phyloP scores from a whole-genome alignment of 2,113 vertebrate species.

The Muscicapa adusta region DNA sequence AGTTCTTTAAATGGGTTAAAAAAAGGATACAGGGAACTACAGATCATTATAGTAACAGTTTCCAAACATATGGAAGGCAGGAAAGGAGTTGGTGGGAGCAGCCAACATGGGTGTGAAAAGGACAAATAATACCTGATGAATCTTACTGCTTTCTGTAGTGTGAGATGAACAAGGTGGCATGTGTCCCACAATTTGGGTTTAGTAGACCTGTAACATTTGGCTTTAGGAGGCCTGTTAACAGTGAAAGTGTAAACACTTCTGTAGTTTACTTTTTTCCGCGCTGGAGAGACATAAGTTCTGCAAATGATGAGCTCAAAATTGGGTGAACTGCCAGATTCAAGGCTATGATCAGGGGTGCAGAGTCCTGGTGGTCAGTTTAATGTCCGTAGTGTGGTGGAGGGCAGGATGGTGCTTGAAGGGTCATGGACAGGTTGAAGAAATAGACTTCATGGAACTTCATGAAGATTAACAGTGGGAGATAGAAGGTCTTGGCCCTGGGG shows the following conservation, averaged over 20 bases:
- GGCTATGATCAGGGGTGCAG: not conserved
- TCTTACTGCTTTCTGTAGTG: not conserved
- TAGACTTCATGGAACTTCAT: not conserved
- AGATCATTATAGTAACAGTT: not conserved
- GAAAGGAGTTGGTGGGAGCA: not conserved
- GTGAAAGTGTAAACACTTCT: not conserved
- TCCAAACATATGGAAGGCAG: not conserved
- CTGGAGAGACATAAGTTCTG: not conserved
- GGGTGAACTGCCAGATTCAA: not conserved
- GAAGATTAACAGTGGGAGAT: not conserved
- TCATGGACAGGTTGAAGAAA: not conserved
- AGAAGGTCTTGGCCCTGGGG: not conserved
- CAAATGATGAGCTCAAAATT: not conserved
- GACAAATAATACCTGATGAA: not conserved
- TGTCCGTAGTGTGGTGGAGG: not conserved
- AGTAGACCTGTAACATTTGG: not conserved
- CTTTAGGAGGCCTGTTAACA: not conserved
- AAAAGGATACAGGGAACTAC: not conserved
- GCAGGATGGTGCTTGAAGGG: not conserved
- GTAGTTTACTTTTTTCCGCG: not conserved
- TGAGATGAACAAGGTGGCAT: not conserved
- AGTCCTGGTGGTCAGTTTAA: not conserved
- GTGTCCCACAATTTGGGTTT: not conserved
- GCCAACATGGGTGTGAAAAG: not conserved
- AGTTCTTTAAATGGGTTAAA: not conserved